A percentile compares a stretch with the other conserved stretches of the same genome.
Conservation (phyloP, 2,797 vertebrate species). For the Phoeniculus purpureus region DNA sequence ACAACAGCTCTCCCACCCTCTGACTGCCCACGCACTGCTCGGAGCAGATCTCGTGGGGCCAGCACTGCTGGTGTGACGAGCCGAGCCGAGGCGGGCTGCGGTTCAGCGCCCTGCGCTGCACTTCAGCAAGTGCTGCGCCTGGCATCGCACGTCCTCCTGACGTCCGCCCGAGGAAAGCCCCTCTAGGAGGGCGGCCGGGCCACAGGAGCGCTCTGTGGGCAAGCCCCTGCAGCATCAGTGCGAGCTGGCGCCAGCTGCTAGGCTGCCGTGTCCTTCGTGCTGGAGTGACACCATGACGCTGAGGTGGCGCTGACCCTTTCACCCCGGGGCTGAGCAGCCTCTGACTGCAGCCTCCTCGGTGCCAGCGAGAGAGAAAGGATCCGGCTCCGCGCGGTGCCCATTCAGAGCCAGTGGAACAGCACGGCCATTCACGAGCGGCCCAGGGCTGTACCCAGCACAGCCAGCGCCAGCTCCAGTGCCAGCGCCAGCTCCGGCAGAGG, state of each 20-base stretch:
- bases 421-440: neutral
- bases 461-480: neutral
- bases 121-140: neutral
- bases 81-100: rapidly evolving
- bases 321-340: neutral
- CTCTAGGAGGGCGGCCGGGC: neutral
- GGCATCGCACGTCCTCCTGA: neutral
- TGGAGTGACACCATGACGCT: neutral
- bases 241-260: neutral
- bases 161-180: neutral
- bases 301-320: neutral
- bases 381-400: slow-evolving; percentile 25
- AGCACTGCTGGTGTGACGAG: neutral
- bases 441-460: neutral
- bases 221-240: slow-evolving; percentile 3
- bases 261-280: neutral
- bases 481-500: neutral
- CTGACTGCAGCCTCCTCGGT: slow-evolving; percentile 6
- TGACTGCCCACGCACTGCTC: too few species aligned
- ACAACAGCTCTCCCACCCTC: neutral
- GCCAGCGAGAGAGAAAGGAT: slow-evolving; percentile 33
- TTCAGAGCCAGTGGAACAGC: slow-evolving; percentile 33
- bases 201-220: neutral
- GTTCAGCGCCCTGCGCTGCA: neutral
- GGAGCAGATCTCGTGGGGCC: neutral